Percentiles rank a stretch among this genome's conserved stretches.
phyloP scores from a whole-genome alignment of 2,113 vertebrate species.

The Procavia capensis region DNA sequence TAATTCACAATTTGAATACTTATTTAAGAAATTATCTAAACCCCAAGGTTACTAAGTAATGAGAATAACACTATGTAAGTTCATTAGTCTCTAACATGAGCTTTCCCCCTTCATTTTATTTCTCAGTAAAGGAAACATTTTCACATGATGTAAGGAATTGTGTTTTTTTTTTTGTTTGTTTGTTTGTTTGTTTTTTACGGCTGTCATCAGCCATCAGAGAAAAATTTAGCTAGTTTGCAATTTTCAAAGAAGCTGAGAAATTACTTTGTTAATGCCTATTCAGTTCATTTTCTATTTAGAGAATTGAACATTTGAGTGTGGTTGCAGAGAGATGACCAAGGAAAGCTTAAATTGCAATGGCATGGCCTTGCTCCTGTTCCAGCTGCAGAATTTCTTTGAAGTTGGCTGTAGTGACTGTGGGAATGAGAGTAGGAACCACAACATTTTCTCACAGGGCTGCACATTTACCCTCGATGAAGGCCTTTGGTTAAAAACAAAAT shows the following conservation, averaged over 20 bases:
- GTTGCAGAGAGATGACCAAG: constrained; percentile 14
- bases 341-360: background rate
- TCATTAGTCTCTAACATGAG: constrained; percentile 65
- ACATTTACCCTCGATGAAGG: background rate
- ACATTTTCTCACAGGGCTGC: background rate
- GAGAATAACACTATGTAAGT: constrained; percentile 26
- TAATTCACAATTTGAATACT: background rate
- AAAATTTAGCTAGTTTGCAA: constrained; percentile 64
- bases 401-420: background rate
- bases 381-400: background rate
- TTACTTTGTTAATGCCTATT: constrained; percentile 73
- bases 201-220: constrained; percentile 61
- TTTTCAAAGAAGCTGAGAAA: constrained; percentile 69
- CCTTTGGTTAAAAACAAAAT: background rate
- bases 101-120: constrained; percentile 54
- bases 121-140: constrained; percentile 52
- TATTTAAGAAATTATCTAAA: constrained; percentile 56
- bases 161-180: constrained; percentile 54
- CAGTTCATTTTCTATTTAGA: constrained; percentile 70
- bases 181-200: constrained; percentile 53
- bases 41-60: background rate
- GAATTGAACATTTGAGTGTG: constrained; percentile 54
- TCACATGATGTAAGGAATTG: constrained; percentile 56
- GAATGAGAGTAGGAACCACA: background rate
- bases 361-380: background rate